Base-by-base conservation (phyloP, 2,888 invertebrate species). In the Eupithecia exiguata region DNA sequence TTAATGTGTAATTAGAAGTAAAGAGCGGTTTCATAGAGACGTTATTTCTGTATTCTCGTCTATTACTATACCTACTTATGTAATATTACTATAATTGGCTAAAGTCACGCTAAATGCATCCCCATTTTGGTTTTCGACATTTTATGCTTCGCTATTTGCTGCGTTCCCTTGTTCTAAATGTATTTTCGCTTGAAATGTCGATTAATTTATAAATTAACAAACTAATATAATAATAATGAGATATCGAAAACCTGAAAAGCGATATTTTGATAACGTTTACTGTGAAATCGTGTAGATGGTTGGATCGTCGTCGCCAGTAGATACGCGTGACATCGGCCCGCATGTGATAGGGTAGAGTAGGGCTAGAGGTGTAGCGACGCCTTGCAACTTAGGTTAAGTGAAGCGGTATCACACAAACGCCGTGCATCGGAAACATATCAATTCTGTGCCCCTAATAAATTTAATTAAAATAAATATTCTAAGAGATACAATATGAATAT, bases 391-490 rank as follows among this genome's bases (percentile, higher is more conserved):
- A 94, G 94, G 89, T 91, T 94, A 94, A 94, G 94, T 91, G 89
- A 93, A 92, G 88, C 94, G 94, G 94, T 94, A 94, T 89, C 91
- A 95, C 95, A 95, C 95, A 96, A 96, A 95, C 95, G 95, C 96
- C 96, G 96, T 95, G 88, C 95, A 95, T 96, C 96, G 96, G 92
- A 96, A 96, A 96, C 96, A 96, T 96, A 96, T 96, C 96, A 96
- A 96, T 95, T 95, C 96, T 96, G 96, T 96, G 96, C 96, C 96
- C 96, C 96, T 96, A 95, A 95, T 96, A 94, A 94, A 92, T 89
- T 91, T 93, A 94, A 90, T 91, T 93, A 91, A 93, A 85, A 87
- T 91, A 91, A 76, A 88, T 93, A 93, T 92, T 90, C 90, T 94
- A 94, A 93, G 93, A 93, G 89, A 94, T 92, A 93, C 92, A 92